Evolutionary conservation across 2,888 invertebrate species (phyloP).

Genomic region (Lithophane socia): DNA sequence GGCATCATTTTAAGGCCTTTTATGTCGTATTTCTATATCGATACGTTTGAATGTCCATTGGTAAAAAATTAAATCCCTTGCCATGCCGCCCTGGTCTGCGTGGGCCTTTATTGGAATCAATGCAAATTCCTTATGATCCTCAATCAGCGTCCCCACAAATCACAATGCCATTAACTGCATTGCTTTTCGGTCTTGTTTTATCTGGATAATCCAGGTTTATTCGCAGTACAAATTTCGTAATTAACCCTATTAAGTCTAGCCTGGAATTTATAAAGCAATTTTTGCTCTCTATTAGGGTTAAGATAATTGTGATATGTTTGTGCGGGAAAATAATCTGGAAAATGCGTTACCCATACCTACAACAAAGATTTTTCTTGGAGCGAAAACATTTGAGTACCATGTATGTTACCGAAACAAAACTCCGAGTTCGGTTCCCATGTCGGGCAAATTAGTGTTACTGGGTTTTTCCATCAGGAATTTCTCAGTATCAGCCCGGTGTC

Average conservation of each 20-base stretch:
- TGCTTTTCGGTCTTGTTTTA: conserved; percentile 15
- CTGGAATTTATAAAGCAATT: conserved; percentile 44
- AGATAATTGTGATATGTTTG: not conserved
- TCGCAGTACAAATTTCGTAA: conserved; percentile 19
- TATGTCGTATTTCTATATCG: too few species aligned
- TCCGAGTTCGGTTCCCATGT: not conserved
- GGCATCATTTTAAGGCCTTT: too few species aligned
- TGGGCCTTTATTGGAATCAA: not conserved
- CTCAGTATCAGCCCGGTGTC: not conserved
- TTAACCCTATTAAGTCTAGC: conserved; percentile 27
- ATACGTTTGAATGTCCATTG: too few species aligned
- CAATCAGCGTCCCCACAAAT: conserved; percentile 12
- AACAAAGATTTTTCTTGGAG: not conserved
- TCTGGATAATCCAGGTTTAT: conserved; percentile 15
- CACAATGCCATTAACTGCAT: conserved; percentile 23
- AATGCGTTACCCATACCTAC: not conserved
- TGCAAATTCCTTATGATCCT: conserved; percentile 17
- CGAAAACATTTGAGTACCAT: not conserved
- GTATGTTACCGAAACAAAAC: not conserved
- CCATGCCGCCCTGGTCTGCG: too few species aligned
- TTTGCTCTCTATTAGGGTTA: not conserved
- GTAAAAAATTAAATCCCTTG: too few species aligned
- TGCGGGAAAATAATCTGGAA: not conserved
- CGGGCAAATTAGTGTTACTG: not conserved
- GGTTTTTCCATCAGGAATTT: not conserved